Conservation (phyloP, 2,888 invertebrate species). For the Cancer borealis region DNA sequence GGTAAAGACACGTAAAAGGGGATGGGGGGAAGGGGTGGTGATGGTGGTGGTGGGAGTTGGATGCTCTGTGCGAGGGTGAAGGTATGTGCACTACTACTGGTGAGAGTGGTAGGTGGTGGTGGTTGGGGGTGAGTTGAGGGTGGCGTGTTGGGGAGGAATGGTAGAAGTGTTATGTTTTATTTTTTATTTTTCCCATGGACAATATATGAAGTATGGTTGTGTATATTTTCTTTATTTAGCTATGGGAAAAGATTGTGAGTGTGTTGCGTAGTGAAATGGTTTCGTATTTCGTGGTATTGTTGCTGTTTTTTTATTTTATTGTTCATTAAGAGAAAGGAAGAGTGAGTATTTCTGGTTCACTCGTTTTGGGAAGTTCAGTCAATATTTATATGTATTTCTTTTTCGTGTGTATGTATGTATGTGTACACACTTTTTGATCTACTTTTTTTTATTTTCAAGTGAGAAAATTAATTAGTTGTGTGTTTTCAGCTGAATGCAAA, state of each 20-base stretch:
- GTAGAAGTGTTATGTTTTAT: too few species aligned
- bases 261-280: neutral
- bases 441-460: too few species aligned
- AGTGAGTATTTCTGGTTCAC: neutral
- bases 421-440: too few species aligned
- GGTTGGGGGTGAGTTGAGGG: neutral
- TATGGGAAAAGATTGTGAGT: neutral
- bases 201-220: conserved; percentile 3
- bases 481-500: neutral
- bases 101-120: neutral
- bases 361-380: neutral
- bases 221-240: neutral
- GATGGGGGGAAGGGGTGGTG: neutral
- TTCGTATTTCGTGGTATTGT: neutral
- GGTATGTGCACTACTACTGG: neutral
- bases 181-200: neutral
- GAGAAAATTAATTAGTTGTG: neutral
- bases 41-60: neutral
- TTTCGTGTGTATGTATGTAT: too few species aligned
- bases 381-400: neutral
- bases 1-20: neutral
- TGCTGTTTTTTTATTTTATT: neutral
- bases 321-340: neutral
- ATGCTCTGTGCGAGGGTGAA: neutral
- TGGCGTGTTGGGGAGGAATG: neutral